Evolutionary conservation across 92 coral and sea anemone species (phyloP).

Genomic region (Phenganax stokvisi): DNA sequence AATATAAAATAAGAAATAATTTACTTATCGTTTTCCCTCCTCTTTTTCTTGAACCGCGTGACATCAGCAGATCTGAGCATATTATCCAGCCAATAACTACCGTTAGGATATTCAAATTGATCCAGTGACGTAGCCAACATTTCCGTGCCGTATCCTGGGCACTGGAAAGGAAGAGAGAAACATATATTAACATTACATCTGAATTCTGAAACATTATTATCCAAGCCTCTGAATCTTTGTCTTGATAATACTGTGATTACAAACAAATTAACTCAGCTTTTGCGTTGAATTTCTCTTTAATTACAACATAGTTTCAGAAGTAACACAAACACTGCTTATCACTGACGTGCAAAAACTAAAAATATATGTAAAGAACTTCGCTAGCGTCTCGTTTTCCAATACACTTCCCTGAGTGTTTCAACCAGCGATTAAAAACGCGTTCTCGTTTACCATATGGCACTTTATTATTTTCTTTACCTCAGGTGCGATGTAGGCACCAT

Average conservation of each 20-base stretch:
- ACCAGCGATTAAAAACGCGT: not conserved
- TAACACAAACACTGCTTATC: too few species aligned
- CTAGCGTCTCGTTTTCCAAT: too few species aligned
- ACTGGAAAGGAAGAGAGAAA: constrained; percentile 42
- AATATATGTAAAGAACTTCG: too few species aligned
- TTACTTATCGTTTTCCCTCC: constrained; percentile 7
- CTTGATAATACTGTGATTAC: too few species aligned
- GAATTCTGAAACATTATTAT: too few species aligned
- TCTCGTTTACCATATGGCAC: not conserved
- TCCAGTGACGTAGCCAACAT: constrained; percentile 65
- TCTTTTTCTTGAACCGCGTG: constrained; percentile 22
- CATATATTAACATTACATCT: not conserved
- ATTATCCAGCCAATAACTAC: constrained; percentile 59
- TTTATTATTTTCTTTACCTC: constrained; percentile 45
- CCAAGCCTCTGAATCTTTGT: too few species aligned
- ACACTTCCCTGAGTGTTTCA: too few species aligned
- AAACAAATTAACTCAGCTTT: too few species aligned
- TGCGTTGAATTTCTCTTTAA: too few species aligned
- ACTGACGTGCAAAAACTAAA: too few species aligned
- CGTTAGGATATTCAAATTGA: constrained; percentile 67
- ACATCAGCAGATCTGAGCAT: not conserved
- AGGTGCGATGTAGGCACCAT: constrained; percentile 75
- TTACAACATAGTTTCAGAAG: too few species aligned
- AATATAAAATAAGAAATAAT: not conserved
- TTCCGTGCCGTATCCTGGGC: constrained; percentile 86